Evolutionary conservation across 2,797 vertebrate species (phyloP).

Genomic region (Scleropages formosus): DNA sequence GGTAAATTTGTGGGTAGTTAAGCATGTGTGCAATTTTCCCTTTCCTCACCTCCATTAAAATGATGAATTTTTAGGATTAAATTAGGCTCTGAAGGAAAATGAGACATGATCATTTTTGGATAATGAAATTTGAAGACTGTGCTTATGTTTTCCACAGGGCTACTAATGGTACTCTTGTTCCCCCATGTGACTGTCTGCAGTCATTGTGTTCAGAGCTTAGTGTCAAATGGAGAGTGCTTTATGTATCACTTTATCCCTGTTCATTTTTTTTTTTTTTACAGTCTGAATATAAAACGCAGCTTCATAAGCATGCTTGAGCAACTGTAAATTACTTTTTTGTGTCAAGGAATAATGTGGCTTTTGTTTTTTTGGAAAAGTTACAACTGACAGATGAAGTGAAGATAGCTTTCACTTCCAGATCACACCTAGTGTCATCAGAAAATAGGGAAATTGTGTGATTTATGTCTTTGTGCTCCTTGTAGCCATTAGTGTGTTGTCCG

Average conservation of each 20-base stretch:
- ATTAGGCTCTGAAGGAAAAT: slow-evolving; percentile 29
- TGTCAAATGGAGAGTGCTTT: slow-evolving; percentile 14
- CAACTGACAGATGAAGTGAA: slow-evolving; percentile 4
- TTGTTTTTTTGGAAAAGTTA: not conserved
- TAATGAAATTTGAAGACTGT: slow-evolving; percentile 19
- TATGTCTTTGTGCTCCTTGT: slow-evolving; percentile 23
- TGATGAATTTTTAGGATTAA: slow-evolving; percentile 24
- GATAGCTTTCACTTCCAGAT: slow-evolving; percentile 28
- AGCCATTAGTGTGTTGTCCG: slow-evolving; percentile 31
- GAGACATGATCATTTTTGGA: slow-evolving; percentile 31
- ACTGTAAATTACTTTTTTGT: not conserved
- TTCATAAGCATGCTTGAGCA: not conserved
- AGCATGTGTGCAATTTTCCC: no score
- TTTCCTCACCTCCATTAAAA: slow-evolving; percentile 29
- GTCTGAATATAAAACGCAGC: not conserved
- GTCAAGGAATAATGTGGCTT: slow-evolving; percentile 24
- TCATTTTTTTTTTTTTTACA: slow-evolving; percentile 30
- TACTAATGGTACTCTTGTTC: slow-evolving; percentile 35
- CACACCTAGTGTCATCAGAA: slow-evolving; percentile 41
- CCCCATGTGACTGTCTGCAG: slow-evolving; percentile 32
- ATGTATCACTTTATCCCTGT: slow-evolving; percentile 8
- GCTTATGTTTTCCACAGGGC: slow-evolving; percentile 22
- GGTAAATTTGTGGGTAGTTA: no score
- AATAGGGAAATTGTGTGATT: slow-evolving; percentile 47
- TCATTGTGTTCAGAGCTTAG: slow-evolving; percentile 4